Base-by-base conservation (phyloP, 2,113 vertebrate genomes). In the Rafetus swinhoei region DNA sequence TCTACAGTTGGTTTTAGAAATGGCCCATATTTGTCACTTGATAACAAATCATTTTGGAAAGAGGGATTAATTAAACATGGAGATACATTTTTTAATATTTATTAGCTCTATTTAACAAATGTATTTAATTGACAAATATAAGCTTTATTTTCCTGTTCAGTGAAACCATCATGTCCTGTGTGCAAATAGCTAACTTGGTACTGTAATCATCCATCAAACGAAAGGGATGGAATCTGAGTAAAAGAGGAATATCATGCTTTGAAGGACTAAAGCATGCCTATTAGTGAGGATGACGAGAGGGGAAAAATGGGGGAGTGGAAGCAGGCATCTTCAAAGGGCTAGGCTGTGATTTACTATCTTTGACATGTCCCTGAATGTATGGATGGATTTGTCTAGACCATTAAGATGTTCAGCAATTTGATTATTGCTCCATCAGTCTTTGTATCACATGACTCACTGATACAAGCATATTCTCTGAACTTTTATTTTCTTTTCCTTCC, bases 191-290 rank as follows among this genome's bases (percentile, higher is more conserved):
- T 94, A 89, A 93, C 90, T 96, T 96, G 59, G 85, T 76, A 96
- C 87, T 94, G 95, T 96, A 72, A 96, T 95, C 94, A 94, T 89
- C 94, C 90, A 89, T 83, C 39, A 5, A 57, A 95, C 97, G 94
- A 96, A 90, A 96, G 96, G 91, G 97, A 97, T 95, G 94, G 92
- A 90, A 95, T 96, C 95, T 96, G 93, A 95, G 90, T 89, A 76
- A 89, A 95, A 81, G 55, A 93, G 88, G 87, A 95, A 87, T 94
- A 12, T 25, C 96, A 96, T 96, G 94, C 90, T 96, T 90, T 96
- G 91, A 96, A 97, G 96, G 95, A 96, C 79, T 96, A 97, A 97
- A 92, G 88, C 95, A 93, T 85, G 79, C 39, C 53, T 74, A 81
- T 94, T 93, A 35, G 95, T 95, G 93, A 79, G 95, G 86, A 81